phyloP scores from a whole-genome alignment of 2,888 invertebrate species.

The Platycnemis pennipes region DNA sequence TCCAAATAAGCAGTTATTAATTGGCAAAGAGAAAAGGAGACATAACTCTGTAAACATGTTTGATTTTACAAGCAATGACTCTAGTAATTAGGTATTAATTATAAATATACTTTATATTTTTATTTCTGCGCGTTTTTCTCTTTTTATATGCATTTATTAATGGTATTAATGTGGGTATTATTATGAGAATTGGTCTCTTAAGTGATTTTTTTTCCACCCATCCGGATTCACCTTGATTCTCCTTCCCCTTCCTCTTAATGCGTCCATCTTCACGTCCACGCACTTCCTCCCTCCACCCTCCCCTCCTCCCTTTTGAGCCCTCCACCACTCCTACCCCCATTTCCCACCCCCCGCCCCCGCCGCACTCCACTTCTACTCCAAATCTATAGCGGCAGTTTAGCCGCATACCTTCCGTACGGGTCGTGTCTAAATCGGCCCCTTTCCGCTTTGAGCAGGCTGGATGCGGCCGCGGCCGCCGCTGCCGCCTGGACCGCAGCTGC shows the following conservation, averaged over 20 bases:
- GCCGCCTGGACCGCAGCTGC: conserved; percentile 59
- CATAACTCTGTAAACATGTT: conserved; percentile 9
- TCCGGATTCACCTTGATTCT: conserved; percentile 26
- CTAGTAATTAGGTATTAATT: conserved; percentile 47
- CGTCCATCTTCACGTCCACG: conserved; percentile 17
- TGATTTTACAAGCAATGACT: conserved; percentile 22
- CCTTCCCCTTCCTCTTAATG: neutral
- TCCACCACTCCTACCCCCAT: neutral
- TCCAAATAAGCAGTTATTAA: conserved; percentile 24
- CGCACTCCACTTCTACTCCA: neutral
- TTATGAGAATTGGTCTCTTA: conserved; percentile 56
- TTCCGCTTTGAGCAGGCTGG: conserved; percentile 60
- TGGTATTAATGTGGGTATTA: conserved; percentile 37
- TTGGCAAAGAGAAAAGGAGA: conserved; percentile 32
- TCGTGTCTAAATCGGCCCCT: conserved; percentile 67
- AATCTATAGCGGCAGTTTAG: conserved; percentile 62
- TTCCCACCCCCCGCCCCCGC: neutral
- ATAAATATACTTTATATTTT: conserved; percentile 62
- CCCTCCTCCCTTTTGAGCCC: neutral
- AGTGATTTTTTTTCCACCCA: conserved; percentile 40
- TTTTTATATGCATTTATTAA: conserved; percentile 58
- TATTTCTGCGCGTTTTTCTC: conserved; percentile 49
- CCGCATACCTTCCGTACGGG: conserved; percentile 68
- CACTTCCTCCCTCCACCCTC: neutral
- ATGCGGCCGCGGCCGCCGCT: conserved; percentile 52